phyloP scores from a whole-genome alignment of 2,888 invertebrate species.

The Odontothrips loti region DNA sequence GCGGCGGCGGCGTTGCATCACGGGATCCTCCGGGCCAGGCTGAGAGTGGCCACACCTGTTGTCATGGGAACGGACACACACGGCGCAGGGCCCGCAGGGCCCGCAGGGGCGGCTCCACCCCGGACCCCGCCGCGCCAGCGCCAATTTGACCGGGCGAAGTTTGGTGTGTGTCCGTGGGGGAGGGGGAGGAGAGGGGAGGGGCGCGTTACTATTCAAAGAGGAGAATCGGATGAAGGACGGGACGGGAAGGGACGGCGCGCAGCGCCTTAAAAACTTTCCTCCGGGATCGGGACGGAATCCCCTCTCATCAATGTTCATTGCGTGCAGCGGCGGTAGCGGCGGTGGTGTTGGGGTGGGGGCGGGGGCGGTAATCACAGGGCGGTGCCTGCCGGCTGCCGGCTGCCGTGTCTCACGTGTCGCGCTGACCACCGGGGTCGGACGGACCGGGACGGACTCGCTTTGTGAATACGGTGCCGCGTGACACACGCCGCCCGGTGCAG shows the following conservation, averaged over 20 bases:
- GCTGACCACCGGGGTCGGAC: no score
- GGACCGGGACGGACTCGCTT: no score
- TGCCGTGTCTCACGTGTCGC: no score
- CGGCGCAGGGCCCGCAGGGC: no score
- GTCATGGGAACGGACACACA: background rate
- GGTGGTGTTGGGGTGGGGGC: background rate
- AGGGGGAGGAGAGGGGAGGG: background rate
- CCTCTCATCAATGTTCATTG: no score
- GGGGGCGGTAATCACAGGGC: background rate
- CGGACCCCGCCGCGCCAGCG: background rate
- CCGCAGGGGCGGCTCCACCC: no score
- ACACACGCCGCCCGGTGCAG: no score
- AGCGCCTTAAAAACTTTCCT: background rate
- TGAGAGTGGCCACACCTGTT: constrained; percentile 19
- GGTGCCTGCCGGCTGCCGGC: no score
- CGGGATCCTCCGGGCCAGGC: background rate
- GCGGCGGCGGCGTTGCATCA: background rate
- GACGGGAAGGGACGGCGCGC: background rate
- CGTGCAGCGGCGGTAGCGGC: no score
- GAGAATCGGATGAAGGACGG: background rate
- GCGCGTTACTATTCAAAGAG: background rate
- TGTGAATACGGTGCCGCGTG: no score
- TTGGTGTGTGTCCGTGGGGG: background rate
- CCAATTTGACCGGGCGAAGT: constrained; percentile 15
- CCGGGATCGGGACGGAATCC: no score